phyloP scores from a whole-genome alignment of 1,140 invertebrate genomes.

The Ephestia elutella region DNA sequence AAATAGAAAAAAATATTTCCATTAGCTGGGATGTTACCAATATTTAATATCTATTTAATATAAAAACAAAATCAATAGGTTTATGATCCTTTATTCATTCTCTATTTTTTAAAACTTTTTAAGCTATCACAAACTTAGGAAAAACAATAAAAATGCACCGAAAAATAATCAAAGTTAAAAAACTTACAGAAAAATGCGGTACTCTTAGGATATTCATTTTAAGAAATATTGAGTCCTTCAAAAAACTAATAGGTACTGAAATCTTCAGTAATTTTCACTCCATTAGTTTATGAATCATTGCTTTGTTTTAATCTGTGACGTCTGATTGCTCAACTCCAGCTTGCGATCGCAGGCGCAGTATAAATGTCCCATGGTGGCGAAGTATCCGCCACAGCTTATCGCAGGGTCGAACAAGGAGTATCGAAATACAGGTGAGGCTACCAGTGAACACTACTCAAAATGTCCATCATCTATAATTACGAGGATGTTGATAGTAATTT shows the following conservation, averaged over 20 bases:
- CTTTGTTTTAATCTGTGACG: background rate
- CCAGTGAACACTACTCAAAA: background rate
- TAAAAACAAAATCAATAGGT: too few species aligned
- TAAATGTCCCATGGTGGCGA: slow-evolving; percentile 41
- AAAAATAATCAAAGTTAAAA: background rate
- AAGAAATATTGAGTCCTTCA: too few species aligned
- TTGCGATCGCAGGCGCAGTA: slow-evolving; percentile 24
- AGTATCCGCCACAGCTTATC: slow-evolving; percentile 31
- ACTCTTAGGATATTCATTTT: background rate
- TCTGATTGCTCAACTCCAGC: background rate
- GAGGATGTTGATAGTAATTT: background rate
- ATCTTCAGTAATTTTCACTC: background rate
- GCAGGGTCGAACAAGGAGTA: slow-evolving; percentile 23
- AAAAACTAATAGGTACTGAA: background rate
- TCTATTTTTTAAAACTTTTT: too few species aligned
- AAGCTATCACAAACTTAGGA: too few species aligned
- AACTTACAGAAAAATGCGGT: background rate
- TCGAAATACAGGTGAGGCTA: background rate
- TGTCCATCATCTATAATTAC: background rate
- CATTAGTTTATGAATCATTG: slow-evolving; percentile 2
- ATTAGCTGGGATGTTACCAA: too few species aligned
- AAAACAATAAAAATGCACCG: too few species aligned
- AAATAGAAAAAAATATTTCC: too few species aligned
- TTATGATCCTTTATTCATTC: too few species aligned
- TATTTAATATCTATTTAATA: too few species aligned